Base-by-base conservation (phyloP, 2,888 invertebrate species). In the Netelia melanura region DNA sequence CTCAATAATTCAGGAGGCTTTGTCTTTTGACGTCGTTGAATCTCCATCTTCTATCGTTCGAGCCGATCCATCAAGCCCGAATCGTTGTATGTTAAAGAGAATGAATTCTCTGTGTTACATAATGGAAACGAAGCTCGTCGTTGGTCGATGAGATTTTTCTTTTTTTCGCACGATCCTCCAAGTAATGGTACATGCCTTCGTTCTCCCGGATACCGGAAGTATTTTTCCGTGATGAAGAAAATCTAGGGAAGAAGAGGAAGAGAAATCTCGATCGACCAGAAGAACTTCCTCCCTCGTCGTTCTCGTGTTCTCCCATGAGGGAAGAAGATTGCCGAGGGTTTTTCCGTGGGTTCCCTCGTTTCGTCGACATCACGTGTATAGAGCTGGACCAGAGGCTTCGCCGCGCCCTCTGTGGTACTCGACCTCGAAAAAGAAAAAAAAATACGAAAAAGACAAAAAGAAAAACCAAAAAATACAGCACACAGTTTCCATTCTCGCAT, bases 251-350 rank as follows among this genome's bases (percentile, higher is more conserved):
- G 81, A 68, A 48, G 68, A 70, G 68, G 77, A 67, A 56, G 68
- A 75, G 70, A 81, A 85, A 78, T 79, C 71, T 81, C 75, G 78
- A 85, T 85, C 65, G 78, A 61, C 58, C 48, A 14, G 44, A 58
- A 68, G 64, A 78, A 61, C 64, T 78, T 64, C 23, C 65, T 70
- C 54, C 14, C 58, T 14, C 64, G 5, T 52, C 65, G 38, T 38
- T 17, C 43, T 9, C 23, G 14, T 52, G 61, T 23, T 11, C 25
- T 85, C 80, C 71, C 81, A 3, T 14, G 70, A 76, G 81, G 72
- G 65, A 17, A 84, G 75, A 79, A 82, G 85, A 82, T 85, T 85
- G 75, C 75, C 65, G 75, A 67, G 68, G 65, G 78, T 79, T 85
- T 82, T 85, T 85, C 56, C 75, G 71, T 79, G 25, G 70, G 67